Conservation (phyloP, 2,113 vertebrate genomes). For the Antechinus flavipes region DNA sequence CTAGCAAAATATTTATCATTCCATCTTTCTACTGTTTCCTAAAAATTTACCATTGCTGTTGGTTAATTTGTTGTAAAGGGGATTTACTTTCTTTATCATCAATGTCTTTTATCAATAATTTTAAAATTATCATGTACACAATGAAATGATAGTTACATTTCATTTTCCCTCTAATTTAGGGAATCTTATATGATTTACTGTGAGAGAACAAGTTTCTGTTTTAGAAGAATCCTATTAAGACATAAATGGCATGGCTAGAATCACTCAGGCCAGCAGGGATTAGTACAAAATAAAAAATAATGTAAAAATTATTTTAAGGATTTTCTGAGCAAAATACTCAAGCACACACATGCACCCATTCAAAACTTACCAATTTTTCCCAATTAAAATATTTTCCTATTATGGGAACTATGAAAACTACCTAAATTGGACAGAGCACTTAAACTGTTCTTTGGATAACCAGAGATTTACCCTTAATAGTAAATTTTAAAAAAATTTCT, state of each 20-base stretch:
- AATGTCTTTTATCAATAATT: conserved; percentile 13
- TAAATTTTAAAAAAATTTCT: neutral
- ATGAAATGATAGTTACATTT: neutral
- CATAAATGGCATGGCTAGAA: neutral
- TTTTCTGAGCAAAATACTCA: neutral
- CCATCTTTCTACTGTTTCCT: neutral
- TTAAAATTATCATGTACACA: neutral
- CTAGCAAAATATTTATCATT: conserved; percentile 5
- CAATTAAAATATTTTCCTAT: neutral
- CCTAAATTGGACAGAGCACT: neutral
- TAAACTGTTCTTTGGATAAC: neutral
- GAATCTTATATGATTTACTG: neutral
- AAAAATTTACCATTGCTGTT: conserved; percentile 8
- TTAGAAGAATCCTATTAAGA: neutral
- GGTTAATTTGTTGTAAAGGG: neutral
- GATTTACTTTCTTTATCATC: neutral
- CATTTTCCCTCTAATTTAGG: neutral
- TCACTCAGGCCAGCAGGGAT: neutral
- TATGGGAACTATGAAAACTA: neutral
- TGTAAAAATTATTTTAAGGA: neutral
- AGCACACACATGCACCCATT: neutral
- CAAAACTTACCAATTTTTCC: neutral
- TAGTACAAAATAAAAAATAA: neutral
- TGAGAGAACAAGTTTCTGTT: neutral
- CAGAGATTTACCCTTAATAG: neutral